These are phyloP conservation scores for Sardinella longiceps DNA, from an alignment of 2,797 vertebrate species.

Conservation along the genomic window DNA sequence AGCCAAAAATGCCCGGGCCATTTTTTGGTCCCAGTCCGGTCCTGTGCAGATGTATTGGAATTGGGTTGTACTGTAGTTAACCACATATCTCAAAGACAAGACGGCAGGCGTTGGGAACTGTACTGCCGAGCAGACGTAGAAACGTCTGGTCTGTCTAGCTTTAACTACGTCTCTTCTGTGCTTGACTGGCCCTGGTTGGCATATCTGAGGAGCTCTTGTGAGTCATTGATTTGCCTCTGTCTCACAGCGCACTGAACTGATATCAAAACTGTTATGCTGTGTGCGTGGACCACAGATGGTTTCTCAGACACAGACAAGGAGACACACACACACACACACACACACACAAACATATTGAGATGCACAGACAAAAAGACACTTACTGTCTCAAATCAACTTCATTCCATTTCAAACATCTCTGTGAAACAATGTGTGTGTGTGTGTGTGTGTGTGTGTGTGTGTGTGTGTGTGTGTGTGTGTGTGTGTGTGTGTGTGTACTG, in stretches of 20 bases:
- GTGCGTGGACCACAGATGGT: conserved; percentile 20
- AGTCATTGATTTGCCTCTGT: conserved; percentile 22
- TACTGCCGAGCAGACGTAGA: not conserved
- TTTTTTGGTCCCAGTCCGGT: too few species aligned
- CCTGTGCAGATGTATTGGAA: not conserved
- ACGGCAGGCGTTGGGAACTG: not conserved
- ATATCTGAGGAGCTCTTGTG: conserved; percentile 36
- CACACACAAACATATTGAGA: conserved; percentile 1
- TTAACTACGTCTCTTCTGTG: conserved; percentile 7
- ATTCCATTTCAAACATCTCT: conserved; percentile 5
- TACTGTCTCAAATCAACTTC: not conserved
- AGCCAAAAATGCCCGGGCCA: too few species aligned
- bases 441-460: not conserved
- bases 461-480: not conserved
- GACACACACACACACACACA: not conserved
- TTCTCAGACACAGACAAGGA: not conserved
- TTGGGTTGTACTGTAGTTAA: not conserved
- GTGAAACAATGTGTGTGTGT: not conserved
- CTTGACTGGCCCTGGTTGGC: conserved; percentile 85
- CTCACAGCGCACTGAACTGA: conserved; percentile 14
- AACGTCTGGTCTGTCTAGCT: not conserved
- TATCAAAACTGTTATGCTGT: conserved; percentile 24
- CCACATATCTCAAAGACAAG: not conserved
- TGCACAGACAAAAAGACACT: conserved; percentile 2
- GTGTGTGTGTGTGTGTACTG: not conserved